These are phyloP conservation scores for Seriola dumerili DNA, from an alignment of 2,113 vertebrate species.

Conservation along the genomic window DNA sequence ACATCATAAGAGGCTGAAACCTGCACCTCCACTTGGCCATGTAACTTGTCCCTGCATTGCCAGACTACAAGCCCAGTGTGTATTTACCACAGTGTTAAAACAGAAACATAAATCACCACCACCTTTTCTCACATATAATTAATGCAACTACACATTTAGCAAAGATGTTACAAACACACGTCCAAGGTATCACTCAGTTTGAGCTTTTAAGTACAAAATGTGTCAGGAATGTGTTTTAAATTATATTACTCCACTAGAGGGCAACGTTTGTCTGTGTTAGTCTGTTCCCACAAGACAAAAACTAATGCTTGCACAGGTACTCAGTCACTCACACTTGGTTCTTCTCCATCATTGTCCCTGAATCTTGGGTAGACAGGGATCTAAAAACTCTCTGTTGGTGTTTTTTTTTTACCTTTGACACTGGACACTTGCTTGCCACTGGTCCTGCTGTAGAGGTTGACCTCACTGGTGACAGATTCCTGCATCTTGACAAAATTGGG, in stretches of 20 bases:
- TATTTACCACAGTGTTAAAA: not conserved
- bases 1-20: not conserved
- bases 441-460: slow-evolving; percentile 91
- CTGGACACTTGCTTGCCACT: slow-evolving; percentile 91
- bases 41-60: not conserved
- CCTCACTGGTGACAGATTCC: slow-evolving; percentile 90
- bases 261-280: slow-evolving; percentile 48
- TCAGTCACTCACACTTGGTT: not conserved
- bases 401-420: slow-evolving; percentile 85
- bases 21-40: not conserved
- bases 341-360: not conserved
- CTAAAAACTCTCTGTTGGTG: not conserved
- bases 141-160: not conserved
- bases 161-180: not conserved
- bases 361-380: not conserved
- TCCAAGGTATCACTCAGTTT: not conserved
- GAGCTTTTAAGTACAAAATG: not conserved
- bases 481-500: slow-evolving; percentile 96
- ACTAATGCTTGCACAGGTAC: not conserved
- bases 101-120: not conserved
- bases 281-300: slow-evolving; percentile 1
- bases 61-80: not conserved
- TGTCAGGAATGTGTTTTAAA: not conserved
- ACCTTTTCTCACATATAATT: not conserved
- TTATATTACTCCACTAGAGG: slow-evolving; percentile 69